A percentile compares a stretch with the other conserved stretches of the same genome.
phyloP scores from a whole-genome alignment of 1,140 invertebrate species.

The Nymphalis io region DNA sequence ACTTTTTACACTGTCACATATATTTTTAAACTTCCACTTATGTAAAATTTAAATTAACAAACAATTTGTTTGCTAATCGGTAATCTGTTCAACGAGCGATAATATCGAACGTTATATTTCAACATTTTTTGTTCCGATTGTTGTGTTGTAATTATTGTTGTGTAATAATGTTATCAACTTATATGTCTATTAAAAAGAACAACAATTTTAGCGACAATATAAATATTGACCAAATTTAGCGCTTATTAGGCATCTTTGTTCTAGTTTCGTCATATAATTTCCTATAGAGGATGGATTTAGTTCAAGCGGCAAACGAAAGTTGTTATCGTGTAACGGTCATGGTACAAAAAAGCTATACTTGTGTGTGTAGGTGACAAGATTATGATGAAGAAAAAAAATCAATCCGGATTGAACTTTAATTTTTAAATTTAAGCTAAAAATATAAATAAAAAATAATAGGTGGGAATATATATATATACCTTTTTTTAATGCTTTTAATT shows the following conservation, averaged over 20 bases:
- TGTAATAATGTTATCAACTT: no score
- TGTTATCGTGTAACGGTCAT: constrained; percentile 23
- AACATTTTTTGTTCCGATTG: no score
- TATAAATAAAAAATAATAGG: no score
- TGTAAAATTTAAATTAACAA: no score
- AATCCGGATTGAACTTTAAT: neutral
- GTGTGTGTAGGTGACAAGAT: constrained; percentile 11
- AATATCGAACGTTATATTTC: no score
- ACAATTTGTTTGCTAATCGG: no score
- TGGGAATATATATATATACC: no score
- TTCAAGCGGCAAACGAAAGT: constrained; percentile 30
- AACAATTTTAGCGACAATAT: neutral
- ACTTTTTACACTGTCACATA: no score
- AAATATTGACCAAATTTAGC: constrained; percentile 10
- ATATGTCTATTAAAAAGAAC: neutral
- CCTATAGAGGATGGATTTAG: constrained; percentile 24
- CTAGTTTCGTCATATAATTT: constrained; percentile 14
- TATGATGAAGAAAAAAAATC: neutral
- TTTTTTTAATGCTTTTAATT: no score
- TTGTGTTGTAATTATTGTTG: no score
- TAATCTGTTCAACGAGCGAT: no score
- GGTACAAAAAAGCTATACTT: constrained; percentile 20
- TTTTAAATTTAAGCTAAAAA: neutral
- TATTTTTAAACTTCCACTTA: no score
- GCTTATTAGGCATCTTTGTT: neutral